Conservation (phyloP, 2,113 vertebrate genomes). For the Nicator chloris region DNA sequence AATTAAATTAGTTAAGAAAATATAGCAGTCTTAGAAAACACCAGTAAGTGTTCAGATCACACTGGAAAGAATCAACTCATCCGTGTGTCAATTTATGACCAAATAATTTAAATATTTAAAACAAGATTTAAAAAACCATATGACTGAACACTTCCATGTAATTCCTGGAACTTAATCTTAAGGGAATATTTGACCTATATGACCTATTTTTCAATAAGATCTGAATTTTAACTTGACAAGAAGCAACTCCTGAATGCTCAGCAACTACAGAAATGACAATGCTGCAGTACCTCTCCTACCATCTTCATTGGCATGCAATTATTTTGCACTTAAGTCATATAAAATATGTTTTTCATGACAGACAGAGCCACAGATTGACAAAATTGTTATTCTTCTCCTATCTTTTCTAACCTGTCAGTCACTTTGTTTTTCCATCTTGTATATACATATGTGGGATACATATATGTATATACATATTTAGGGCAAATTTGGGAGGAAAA, state of each 20-base stretch:
- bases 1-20: neutral
- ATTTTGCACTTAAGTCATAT: neutral
- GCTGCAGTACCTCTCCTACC: neutral
- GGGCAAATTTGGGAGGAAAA: no score
- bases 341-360: neutral
- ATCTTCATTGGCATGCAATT: neutral
- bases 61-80: neutral
- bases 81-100: neutral
- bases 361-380: neutral
- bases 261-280: neutral
- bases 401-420: neutral
- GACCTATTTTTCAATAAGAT: neutral
- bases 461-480: no score
- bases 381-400: neutral
- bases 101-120: neutral
- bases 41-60: neutral
- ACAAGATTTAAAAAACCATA: neutral
- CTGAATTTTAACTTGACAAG: neutral
- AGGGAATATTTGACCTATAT: neutral
- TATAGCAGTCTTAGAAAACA: neutral
- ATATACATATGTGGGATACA: no score
- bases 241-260: neutral
- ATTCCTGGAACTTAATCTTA: neutral
- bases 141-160: neutral
- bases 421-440: neutral